Percentiles rank a stretch among this genome's conserved stretches.
phyloP scores from a whole-genome alignment of 1,140 invertebrate species.

The Lerema accius region DNA sequence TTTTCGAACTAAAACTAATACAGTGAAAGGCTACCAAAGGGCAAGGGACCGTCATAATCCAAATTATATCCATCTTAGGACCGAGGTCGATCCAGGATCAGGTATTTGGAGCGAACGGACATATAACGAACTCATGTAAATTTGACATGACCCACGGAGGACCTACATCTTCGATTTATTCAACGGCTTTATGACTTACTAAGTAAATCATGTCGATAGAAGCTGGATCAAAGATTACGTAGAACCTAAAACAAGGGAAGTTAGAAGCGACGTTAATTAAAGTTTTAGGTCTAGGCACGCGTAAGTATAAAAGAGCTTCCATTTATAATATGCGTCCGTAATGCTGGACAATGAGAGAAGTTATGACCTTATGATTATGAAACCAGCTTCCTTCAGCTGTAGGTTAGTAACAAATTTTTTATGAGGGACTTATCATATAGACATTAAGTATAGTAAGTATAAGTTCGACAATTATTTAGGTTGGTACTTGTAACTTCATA shows the following conservation, averaged over 20 bases:
- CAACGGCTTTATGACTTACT: background rate
- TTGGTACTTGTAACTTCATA: no score
- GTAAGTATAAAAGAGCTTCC: no score
- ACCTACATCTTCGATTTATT: constrained; percentile 10
- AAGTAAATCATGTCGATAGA: background rate
- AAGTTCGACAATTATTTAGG: no score
- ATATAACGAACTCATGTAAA: constrained; percentile 27
- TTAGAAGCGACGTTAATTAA: no score
- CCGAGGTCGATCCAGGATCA: constrained; percentile 31
- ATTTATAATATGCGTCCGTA: no score
- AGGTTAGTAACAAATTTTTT: no score
- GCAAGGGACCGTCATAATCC: constrained; percentile 31
- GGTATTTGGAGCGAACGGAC: constrained; percentile 27
- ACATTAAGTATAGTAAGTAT: no score
- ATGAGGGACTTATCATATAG: no score
- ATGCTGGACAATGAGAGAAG: no score
- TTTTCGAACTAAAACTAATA: constrained; percentile 20
- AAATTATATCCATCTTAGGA: constrained; percentile 32
- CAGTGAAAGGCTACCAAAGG: constrained; percentile 14
- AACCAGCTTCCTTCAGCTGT: no score
- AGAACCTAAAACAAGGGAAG: background rate
- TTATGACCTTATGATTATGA: no score
- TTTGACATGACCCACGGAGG: constrained; percentile 4
- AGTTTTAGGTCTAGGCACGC: no score
- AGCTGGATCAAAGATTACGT: background rate